These are phyloP conservation scores for Xenopus laevis DNA, from an alignment of 2,113 vertebrate species.

Conservation along the genomic window DNA sequence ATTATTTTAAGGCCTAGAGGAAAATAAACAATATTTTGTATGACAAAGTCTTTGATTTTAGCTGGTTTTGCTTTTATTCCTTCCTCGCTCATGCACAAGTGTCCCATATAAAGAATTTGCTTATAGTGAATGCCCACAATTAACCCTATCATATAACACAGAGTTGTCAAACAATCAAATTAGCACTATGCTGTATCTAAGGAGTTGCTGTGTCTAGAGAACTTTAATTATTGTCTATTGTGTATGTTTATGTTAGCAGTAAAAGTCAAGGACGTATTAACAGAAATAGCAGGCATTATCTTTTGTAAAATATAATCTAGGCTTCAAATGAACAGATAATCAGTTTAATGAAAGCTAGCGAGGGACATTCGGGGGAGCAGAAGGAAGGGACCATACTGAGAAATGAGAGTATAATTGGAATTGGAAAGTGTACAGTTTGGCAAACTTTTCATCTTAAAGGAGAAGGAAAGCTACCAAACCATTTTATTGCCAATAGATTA, in stretches of 20 bases:
- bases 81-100: too few relatives aligned
- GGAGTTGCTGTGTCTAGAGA: conserved; percentile 53
- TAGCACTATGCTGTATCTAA: conserved; percentile 51
- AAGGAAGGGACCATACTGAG: conserved; percentile 49
- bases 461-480: too few relatives aligned
- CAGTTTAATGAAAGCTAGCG: conserved; percentile 54
- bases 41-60: too few relatives aligned
- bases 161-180: conserved; percentile 57
- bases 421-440: conserved; percentile 56
- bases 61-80: too few relatives aligned
- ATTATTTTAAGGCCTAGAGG: too few relatives aligned
- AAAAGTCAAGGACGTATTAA: conserved; percentile 63
- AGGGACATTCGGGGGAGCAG: conserved; percentile 39
- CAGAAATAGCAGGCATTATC: conserved; percentile 57
- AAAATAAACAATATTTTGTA: too few relatives aligned
- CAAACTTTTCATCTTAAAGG: conserved; percentile 67
- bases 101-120: background rate
- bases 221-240: conserved; percentile 58
- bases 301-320: conserved; percentile 58
- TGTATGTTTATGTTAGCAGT: conserved; percentile 58
- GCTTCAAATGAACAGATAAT: conserved; percentile 53
- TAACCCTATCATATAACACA: conserved; percentile 30
- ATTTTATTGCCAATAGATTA: too few relatives aligned
- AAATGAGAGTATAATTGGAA: conserved; percentile 52
- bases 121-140: conserved; percentile 44